Conservation (phyloP, 2,113 vertebrate genomes). For the Sinocyclocheilus grahami region DNA sequence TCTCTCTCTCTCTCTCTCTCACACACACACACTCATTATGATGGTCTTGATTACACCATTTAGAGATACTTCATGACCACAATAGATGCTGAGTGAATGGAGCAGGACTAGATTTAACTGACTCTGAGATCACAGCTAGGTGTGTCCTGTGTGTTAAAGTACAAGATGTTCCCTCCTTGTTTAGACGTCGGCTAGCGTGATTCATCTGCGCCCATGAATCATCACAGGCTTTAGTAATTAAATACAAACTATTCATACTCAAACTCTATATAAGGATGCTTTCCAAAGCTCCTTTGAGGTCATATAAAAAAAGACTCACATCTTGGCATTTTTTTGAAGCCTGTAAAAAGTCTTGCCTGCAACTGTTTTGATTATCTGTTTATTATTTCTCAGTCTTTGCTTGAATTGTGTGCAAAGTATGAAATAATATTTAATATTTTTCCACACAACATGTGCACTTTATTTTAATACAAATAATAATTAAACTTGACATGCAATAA, state of each 20-base stretch:
- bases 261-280: neutral
- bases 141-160: slow-evolving; percentile 14
- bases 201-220: neutral
- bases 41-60: neutral
- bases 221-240: neutral
- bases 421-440: too few relatives aligned
- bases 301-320: neutral
- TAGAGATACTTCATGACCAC: neutral
- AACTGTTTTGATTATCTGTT: neutral
- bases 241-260: neutral
- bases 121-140: neutral
- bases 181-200: neutral
- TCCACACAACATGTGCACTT: too few relatives aligned
- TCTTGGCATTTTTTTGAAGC: neutral
- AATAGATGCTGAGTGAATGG: neutral
- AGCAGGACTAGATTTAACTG: neutral
- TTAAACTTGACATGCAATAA: too few relatives aligned
- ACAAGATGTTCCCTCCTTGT: neutral
- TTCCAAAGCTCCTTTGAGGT: neutral
- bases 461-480: too few relatives aligned
- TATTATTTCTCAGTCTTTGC: neutral
- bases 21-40: too few relatives aligned
- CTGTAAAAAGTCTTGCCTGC: neutral
- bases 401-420: neutral
- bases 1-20: too few relatives aligned